A percentile compares a stretch with the other conserved stretches of the same genome.
Conservation (phyloP, 2,113 vertebrate species). For the Pelmatolapia mariae region DNA sequence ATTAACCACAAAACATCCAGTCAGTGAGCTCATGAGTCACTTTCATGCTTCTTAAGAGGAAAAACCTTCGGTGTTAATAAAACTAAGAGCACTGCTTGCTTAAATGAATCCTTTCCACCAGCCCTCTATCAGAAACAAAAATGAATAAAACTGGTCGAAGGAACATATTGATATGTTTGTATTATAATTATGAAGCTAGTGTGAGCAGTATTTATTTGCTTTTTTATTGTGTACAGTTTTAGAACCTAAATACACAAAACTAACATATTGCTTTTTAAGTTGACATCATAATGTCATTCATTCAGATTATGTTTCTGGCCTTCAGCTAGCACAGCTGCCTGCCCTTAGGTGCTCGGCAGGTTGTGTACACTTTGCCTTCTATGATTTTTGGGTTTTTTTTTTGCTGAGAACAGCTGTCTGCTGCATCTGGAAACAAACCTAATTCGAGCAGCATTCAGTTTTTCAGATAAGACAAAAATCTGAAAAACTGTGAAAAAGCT, state of each 20-base stretch:
- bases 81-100: neutral
- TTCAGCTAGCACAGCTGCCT: neutral
- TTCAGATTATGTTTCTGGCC: neutral
- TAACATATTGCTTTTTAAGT: neutral
- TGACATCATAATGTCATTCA: neutral
- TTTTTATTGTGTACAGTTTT: neutral
- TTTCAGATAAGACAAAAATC: neutral
- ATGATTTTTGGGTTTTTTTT: fast-evolving
- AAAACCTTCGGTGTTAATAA: neutral
- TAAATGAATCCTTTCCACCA: neutral
- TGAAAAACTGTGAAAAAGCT: neutral
- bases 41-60: neutral
- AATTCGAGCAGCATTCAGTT: fast-evolving
- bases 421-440: neutral
- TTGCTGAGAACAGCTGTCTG: neutral
- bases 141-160: neutral
- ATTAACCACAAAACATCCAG: neutral
- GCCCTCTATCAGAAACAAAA: neutral
- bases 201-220: neutral
- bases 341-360: neutral
- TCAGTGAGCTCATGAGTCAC: neutral
- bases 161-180: neutral
- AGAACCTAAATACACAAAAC: neutral
- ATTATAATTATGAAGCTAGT: neutral
- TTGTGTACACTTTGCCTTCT: neutral